A percentile compares a stretch with the other conserved stretches of the same genome.
Conservation (phyloP, 2,797 vertebrate species). For the Hybognathus amarus region DNA sequence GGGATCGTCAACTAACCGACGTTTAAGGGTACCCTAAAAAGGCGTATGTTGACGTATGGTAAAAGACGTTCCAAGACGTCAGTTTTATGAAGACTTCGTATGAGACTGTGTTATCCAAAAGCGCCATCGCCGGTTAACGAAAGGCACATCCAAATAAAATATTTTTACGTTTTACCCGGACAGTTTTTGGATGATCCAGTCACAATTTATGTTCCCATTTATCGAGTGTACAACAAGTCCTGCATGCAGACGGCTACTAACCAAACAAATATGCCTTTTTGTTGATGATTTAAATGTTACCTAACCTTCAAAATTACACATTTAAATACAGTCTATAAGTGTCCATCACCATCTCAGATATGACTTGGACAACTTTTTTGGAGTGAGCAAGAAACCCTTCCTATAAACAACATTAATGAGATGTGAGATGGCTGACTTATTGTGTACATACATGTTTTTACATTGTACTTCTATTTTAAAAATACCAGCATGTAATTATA, state of each 20-base stretch:
- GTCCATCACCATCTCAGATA: not conserved
- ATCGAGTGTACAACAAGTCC: not conserved
- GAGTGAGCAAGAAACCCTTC: not conserved
- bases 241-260: not conserved
- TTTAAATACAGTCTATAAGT: not conserved
- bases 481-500: too few relatives aligned
- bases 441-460: too few relatives aligned
- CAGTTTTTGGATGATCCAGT: conserved; percentile 3
- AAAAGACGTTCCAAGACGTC: too few relatives aligned
- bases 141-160: too few relatives aligned
- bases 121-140: too few relatives aligned
- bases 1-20: too few relatives aligned
- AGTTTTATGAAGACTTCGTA: too few relatives aligned
- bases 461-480: too few relatives aligned
- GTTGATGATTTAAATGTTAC: not conserved
- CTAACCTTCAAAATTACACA: not conserved
- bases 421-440: not conserved
- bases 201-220: not conserved
- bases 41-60: too few relatives aligned
- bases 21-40: too few relatives aligned
- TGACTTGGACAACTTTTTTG: not conserved
- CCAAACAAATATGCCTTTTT: not conserved
- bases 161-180: too few relatives aligned
- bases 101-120: too few relatives aligned
- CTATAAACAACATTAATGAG: not conserved